Evolutionary conservation across 2,113 vertebrate species (phyloP).

Genomic region (Harpagus bidentatus): DNA sequence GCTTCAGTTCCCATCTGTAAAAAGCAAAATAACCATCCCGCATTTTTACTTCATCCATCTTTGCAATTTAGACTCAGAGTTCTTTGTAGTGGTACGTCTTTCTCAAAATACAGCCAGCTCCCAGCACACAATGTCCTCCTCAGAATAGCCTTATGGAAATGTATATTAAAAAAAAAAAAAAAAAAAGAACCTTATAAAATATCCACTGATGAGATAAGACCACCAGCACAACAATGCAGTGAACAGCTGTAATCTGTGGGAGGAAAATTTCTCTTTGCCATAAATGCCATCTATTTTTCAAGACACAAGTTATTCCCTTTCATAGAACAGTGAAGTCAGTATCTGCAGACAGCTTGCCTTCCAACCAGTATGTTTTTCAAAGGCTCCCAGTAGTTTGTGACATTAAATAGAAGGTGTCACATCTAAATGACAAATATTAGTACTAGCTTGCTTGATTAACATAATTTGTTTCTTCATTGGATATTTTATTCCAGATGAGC

Average conservation of each 20-base stretch:
- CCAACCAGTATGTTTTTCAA: not conserved
- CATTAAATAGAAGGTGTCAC: conserved; percentile 30
- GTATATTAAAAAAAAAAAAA: not conserved
- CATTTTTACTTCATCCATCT: conserved; percentile 12
- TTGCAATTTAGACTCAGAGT: not conserved
- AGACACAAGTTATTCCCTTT: not conserved
- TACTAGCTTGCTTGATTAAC: conserved; percentile 12
- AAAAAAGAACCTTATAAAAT: not conserved
- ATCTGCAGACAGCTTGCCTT: not conserved
- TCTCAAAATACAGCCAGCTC: not conserved
- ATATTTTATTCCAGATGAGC: conserved; percentile 43
- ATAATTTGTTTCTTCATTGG: conserved; percentile 43
- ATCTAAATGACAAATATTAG: conserved; percentile 41
- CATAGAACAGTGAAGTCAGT: not conserved
- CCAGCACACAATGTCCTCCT: not conserved
- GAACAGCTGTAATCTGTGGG: conserved; percentile 44
- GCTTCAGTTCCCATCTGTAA: not conserved
- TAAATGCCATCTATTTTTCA: conserved; percentile 24
- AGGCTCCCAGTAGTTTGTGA: not conserved
- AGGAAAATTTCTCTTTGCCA: conserved; percentile 19
- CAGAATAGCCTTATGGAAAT: not conserved
- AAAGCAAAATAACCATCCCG: not conserved
- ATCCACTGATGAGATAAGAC: conserved; percentile 28
- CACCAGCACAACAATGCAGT: conserved; percentile 14
- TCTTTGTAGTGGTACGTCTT: conserved; percentile 10